These are phyloP conservation scores for Thera britannica DNA, from an alignment of 2,888 invertebrate species.

Conservation along the genomic window DNA sequence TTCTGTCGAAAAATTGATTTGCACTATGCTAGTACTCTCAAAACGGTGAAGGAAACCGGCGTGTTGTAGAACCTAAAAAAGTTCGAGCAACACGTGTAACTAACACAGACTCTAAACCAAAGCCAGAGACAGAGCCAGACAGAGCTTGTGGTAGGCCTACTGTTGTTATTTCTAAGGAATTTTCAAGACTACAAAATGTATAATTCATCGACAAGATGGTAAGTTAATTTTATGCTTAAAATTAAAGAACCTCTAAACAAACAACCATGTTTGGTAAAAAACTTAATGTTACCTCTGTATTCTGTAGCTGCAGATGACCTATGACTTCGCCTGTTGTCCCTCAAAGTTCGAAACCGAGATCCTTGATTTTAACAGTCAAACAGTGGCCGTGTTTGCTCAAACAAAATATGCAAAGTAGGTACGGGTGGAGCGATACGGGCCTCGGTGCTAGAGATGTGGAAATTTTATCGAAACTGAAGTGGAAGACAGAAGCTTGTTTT, in stretches of 20 bases:
- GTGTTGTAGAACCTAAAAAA: too few species aligned
- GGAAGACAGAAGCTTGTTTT: slow-evolving; percentile 5
- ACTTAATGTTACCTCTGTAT: slow-evolving; percentile 6
- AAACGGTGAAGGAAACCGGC: too few species aligned
- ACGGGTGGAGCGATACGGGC: slow-evolving; percentile 76
- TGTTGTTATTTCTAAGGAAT: slow-evolving; percentile 18
- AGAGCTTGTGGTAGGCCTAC: slow-evolving; percentile 21
- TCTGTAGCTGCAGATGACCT: slow-evolving; percentile 51
- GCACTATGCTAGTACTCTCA: too few species aligned
- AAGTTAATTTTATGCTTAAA: slow-evolving; percentile 5
- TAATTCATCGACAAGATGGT: background rate
- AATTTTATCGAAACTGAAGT: slow-evolving; percentile 2
- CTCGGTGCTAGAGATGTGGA: slow-evolving; percentile 31
- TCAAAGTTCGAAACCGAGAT: slow-evolving; percentile 64
- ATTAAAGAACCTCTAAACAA: background rate
- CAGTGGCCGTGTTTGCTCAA: slow-evolving; percentile 77
- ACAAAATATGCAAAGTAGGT: slow-evolving; percentile 83
- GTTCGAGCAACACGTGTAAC: too few species aligned
- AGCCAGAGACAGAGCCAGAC: too few species aligned
- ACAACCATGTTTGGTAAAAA: slow-evolving; percentile 9
- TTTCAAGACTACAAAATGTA: slow-evolving; percentile 3
- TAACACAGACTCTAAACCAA: too few species aligned
- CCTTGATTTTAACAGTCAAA: slow-evolving; percentile 82
- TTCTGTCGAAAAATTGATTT: too few species aligned
- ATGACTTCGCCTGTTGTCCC: slow-evolving; percentile 57